These are phyloP conservation scores for Amazona vittata DNA, from an alignment of 2,113 vertebrate genomes.

Conservation along the genomic window DNA sequence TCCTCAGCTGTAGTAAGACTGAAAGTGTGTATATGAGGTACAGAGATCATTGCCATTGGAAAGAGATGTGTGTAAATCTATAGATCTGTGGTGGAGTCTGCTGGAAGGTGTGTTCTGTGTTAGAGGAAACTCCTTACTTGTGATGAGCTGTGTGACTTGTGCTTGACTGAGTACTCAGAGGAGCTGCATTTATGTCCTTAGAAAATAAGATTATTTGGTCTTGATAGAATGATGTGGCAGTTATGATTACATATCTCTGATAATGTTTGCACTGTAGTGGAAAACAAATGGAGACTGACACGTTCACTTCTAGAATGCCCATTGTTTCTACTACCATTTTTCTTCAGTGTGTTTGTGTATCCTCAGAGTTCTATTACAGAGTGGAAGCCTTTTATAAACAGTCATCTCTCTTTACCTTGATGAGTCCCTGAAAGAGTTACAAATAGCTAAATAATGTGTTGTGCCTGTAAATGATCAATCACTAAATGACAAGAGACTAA, in stretches of 20 bases:
- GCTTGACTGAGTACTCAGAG: background rate
- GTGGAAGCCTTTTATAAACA: background rate
- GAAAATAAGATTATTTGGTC: background rate
- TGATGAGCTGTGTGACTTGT: background rate
- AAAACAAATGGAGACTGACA: background rate
- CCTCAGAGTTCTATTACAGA: background rate
- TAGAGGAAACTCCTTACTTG: background rate
- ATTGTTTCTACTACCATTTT: background rate
- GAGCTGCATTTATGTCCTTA: background rate
- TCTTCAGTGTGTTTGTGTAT: background rate
- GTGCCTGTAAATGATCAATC: background rate
- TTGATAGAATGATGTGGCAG: background rate
- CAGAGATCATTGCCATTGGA: fast-evolving
- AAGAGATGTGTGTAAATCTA: background rate
- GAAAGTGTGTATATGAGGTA: background rate
- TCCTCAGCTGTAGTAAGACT: background rate
- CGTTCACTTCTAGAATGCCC: background rate
- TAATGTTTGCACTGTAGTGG: background rate
- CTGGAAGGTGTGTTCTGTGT: background rate
- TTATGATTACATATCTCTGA: background rate
- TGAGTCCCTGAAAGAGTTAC: background rate
- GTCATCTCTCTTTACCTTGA: background rate
- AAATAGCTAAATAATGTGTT: background rate
- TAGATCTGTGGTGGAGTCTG: background rate
- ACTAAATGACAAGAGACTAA: background rate